phyloP scores from a whole-genome alignment of 2,113 vertebrate species.

The Sinocyclocheilus rhinocerous region DNA sequence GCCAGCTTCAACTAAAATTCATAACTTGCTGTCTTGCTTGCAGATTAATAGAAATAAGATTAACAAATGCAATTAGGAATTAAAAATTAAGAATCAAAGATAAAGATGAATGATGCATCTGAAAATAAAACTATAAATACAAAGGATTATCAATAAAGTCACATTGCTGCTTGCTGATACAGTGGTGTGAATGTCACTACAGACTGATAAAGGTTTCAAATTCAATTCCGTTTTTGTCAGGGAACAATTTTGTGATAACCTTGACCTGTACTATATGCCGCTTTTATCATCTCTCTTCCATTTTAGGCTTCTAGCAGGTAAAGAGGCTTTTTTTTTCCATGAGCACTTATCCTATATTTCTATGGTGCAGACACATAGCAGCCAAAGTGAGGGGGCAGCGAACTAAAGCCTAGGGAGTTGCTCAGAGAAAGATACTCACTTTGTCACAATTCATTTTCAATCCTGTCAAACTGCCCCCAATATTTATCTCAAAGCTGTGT shows the following conservation, averaged over 20 bases:
- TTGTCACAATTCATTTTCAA: constrained; percentile 14
- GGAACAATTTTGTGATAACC: constrained; percentile 7
- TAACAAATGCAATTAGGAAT: too few species aligned
- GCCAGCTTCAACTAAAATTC: not conserved
- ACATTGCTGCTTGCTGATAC: not conserved
- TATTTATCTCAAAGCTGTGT: not conserved
- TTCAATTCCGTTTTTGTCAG: constrained; percentile 18
- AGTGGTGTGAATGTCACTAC: not conserved
- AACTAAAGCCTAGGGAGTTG: constrained; percentile 1
- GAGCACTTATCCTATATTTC: not conserved
- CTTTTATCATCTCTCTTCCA: constrained; percentile 30
- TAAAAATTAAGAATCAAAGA: too few species aligned
- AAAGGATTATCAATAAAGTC: not conserved
- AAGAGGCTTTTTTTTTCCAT: not conserved
- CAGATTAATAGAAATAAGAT: too few species aligned
- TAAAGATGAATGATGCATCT: too few species aligned
- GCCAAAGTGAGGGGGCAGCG: not conserved
- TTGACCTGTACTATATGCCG: constrained; percentile 23
- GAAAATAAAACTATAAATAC: too few species aligned
- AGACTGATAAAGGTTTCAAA: constrained; percentile 14
- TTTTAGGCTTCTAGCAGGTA: constrained; percentile 15
- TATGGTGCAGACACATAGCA: not conserved
- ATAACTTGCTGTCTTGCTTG: too few species aligned
- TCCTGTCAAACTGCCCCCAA: not conserved
- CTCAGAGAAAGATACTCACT: constrained; percentile 10